Conservation (phyloP, 2,113 vertebrate genomes). For the Scolopax mira region DNA sequence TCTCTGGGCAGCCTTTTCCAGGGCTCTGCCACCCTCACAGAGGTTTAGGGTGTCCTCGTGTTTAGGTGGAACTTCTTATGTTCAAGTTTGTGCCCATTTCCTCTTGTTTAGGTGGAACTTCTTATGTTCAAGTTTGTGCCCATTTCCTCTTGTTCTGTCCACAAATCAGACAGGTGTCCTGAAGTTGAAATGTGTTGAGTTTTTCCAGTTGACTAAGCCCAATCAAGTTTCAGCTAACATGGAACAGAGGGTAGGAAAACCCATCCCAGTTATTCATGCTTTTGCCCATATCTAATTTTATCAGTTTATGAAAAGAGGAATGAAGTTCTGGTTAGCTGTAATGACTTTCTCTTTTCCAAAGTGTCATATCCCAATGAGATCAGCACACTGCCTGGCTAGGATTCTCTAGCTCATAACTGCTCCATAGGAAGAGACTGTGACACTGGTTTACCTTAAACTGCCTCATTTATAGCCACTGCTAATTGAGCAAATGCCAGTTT, state of each 20-base stretch:
- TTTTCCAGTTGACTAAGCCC: neutral
- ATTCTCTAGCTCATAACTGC: neutral
- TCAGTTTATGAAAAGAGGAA: neutral
- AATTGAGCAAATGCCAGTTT: neutral
- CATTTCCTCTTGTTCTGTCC: too few species aligned
- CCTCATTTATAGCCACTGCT: neutral
- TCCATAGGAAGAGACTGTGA: neutral
- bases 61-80: too few species aligned
- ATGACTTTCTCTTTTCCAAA: neutral
- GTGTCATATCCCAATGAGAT: neutral
- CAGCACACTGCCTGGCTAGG: neutral
- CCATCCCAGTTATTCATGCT: neutral
- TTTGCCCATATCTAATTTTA: neutral
- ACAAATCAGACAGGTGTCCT: neutral
- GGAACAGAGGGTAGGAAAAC: neutral
- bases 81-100: too few species aligned
- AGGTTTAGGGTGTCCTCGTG: too few species aligned
- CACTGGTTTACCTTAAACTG: neutral
- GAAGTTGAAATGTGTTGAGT: neutral
- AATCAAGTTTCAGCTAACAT: neutral
- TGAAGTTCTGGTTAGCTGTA: neutral
- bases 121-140: too few species aligned
- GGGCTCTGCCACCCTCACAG: too few species aligned
- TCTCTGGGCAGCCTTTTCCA: too few species aligned
- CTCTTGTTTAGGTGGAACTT: too few species aligned